Percentiles rank a stretch among this genome's conserved stretches.
Evolutionary conservation across 1,140 invertebrate species (phyloP).

Genomic region (Anagrus nilaparvatae): DNA sequence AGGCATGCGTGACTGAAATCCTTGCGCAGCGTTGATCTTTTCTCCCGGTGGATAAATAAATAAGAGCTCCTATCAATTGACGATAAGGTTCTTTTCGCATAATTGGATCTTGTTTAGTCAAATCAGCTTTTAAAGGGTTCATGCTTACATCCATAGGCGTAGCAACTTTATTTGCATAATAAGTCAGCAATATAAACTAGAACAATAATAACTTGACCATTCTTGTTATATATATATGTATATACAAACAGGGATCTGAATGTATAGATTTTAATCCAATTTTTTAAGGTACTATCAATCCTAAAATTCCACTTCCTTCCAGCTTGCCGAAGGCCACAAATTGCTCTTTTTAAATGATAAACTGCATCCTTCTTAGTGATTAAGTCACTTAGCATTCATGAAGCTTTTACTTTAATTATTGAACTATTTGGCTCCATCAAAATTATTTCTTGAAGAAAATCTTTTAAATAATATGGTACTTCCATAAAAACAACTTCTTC

Average conservation of each 20-base stretch:
- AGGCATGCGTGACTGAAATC: too few relatives aligned
- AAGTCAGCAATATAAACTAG: not conserved
- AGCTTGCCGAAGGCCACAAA: not conserved
- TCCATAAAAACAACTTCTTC: constrained; percentile 1
- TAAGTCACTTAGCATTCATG: too few relatives aligned
- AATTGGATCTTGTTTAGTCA: too few relatives aligned
- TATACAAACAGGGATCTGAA: not conserved
- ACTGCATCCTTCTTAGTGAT: not conserved
- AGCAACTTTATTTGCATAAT: too few relatives aligned
- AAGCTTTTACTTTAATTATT: not conserved
- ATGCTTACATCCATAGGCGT: too few relatives aligned
- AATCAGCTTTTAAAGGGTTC: too few relatives aligned
- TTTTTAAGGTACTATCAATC: too few relatives aligned
- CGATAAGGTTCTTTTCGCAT: too few relatives aligned
- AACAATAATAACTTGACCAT: not conserved
- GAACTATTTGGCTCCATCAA: not conserved
- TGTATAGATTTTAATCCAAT: not conserved
- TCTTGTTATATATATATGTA: too few relatives aligned
- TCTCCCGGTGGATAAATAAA: too few relatives aligned
- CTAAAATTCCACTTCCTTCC: not conserved
- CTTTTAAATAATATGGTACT: not conserved
- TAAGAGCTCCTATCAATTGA: too few relatives aligned
- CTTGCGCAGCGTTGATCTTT: too few relatives aligned
- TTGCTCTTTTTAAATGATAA: not conserved
- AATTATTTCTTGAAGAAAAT: not conserved